Base-by-base conservation (phyloP, 2,888 invertebrate species). In the Apodemia zela region DNA sequence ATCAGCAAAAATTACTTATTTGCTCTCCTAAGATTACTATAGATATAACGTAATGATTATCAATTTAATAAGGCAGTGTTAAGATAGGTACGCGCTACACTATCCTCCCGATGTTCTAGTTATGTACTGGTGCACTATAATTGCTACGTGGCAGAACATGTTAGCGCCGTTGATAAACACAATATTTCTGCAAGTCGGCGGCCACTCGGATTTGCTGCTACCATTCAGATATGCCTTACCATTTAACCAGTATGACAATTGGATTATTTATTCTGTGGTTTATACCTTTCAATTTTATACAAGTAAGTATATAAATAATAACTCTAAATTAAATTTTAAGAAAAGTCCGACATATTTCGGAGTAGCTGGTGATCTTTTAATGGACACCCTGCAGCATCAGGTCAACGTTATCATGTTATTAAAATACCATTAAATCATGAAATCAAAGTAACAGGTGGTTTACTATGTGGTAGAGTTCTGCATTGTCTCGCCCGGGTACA, bases 161-260 rank as follows among this genome's bases (percentile, higher is more conserved):
- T 51, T 77, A 4, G 69, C 71, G 0, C 80, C 82, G 38, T 62
- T 83, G 61, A 60, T 77, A 35, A 70, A 76, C 45, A 77, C 78
- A 0, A 65, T 81, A 38, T 68, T 80, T 47, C 70, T 74, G n/a
- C 72, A 82, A 64, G 74, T 81, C 25, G 2, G 29, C 15, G 62
- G 35, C 15, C 2, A 68, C 11, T 68, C 64, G 45, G 73, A 72
- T 29, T 66, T 79, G 18, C 63, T 72, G n/a, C 67, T 85, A 0
- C 82, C 82, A 7, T 81, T 82, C 54, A 73, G 73, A 33, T 79
- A 78, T 65, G 75, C 73, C 1, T 81, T 77, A 49, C 84, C 83
- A 0, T 84, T 80, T 66, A 75, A 82, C 68, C 74, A 78, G 6
- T 69, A 67, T 3, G 70, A 72, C 64, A 76, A 70, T 69, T 82